Conservation (phyloP, 2,888 invertebrate genomes). For the Liopterus haemorrhoidalis region DNA sequence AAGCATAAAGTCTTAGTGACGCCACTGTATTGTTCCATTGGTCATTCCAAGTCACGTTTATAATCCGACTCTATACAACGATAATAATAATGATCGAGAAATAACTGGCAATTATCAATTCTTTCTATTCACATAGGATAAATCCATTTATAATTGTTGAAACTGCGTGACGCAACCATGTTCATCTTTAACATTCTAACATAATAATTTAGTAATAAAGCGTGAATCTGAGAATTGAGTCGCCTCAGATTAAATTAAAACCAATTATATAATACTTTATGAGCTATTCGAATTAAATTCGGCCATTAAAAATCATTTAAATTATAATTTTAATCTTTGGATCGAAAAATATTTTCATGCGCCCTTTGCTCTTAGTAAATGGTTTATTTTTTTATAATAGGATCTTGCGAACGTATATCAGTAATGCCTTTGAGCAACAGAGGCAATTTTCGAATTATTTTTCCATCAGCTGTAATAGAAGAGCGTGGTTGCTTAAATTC, state of each 20-base stretch:
- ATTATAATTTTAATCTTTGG: conserved; percentile 14
- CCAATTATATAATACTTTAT: conserved; percentile 17
- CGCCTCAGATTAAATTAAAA: conserved; percentile 16
- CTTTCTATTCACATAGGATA: too few relatives aligned
- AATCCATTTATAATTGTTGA: too few relatives aligned
- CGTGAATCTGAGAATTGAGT: too few relatives aligned
- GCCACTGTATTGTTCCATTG: too few relatives aligned
- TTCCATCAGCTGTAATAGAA: conserved; percentile 23
- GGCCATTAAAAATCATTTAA: conserved; percentile 21
- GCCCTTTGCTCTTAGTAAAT: conserved; percentile 8
- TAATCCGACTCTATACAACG: too few relatives aligned
- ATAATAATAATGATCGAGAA: too few relatives aligned
- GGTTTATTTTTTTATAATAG: conserved; percentile 20
- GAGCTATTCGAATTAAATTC: conserved; percentile 13
- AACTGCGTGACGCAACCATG: too few relatives aligned
- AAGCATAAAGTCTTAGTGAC: too few relatives aligned
- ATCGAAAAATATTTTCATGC: conserved; percentile 4
- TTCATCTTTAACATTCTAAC: too few relatives aligned
- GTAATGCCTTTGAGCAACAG: conserved; percentile 12
- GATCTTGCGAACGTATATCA: neutral
- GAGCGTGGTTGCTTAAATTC: conserved; percentile 21
- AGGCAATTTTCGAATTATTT: conserved; percentile 24
- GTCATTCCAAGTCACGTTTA: too few relatives aligned
- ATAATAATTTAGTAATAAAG: too few relatives aligned
- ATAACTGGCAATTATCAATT: too few relatives aligned